A percentile compares a stretch with the other conserved stretches of the same genome.
phyloP scores from a whole-genome alignment of 53 echinoderm and acorn worm genomes.

The Holothuria scabra region DNA sequence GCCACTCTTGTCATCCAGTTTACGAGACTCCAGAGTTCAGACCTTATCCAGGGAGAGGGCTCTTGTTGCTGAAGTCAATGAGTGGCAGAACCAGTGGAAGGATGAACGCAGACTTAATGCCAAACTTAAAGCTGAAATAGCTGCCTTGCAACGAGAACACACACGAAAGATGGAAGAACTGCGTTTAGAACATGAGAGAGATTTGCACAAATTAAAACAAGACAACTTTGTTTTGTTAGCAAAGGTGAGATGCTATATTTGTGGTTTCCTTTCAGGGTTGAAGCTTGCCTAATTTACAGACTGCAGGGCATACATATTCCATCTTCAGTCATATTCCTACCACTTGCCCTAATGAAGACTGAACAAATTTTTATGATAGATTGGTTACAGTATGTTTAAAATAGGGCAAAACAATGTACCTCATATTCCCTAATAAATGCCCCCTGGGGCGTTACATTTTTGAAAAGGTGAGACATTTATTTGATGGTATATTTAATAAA shows the following conservation, averaged over 20 bases:
- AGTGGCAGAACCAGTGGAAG: conserved; percentile 98
- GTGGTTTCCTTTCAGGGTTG: background rate
- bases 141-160: conserved; percentile 70
- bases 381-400: too few species aligned
- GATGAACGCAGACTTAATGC: conserved; percentile 86
- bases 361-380: too few species aligned
- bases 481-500: too few species aligned
- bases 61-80: conserved; percentile 83
- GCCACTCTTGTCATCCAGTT: conserved; percentile 69
- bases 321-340: too few species aligned
- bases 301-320: too few species aligned
- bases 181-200: conserved; percentile 80
- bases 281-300: too few species aligned
- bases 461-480: too few species aligned
- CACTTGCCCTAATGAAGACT: too few species aligned
- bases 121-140: conserved; percentile 90
- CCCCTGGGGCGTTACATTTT: too few species aligned
- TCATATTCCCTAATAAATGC: too few species aligned
- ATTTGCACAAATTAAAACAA: conserved; percentile 83
- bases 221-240: conserved; percentile 80
- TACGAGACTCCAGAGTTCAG: conserved; percentile 75
- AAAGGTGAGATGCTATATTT: conserved; percentile 32
- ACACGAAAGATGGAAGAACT: conserved; percentile 76
- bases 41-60: conserved; percentile 90
- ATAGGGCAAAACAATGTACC: too few species aligned